A percentile compares a stretch with the other conserved stretches of the same genome.
Evolutionary conservation across 2,113 vertebrate genomes (phyloP).

Genomic region (Polypterus bichir): DNA sequence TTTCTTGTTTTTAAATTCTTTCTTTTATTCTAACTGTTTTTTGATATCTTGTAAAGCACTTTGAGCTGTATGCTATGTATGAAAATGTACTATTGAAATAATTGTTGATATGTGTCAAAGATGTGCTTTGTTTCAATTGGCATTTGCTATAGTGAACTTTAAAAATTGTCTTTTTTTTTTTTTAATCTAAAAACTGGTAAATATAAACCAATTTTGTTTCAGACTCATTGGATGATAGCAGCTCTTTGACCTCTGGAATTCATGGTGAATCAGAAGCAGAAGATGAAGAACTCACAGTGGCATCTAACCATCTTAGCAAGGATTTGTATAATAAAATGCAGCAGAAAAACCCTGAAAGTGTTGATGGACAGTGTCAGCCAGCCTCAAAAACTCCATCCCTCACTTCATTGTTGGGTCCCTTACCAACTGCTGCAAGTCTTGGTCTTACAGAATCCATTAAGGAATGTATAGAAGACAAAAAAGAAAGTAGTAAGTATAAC

Average conservation of each 20-base stretch:
- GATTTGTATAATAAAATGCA: constrained; percentile 62
- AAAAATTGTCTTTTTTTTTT: too few species aligned
- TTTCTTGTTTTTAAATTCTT: constrained; percentile 7
- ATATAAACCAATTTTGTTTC: constrained; percentile 6
- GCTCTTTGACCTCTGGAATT: constrained; percentile 34
- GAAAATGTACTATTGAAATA: too few species aligned
- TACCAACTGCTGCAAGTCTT: constrained; percentile 76
- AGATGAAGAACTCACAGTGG: constrained; percentile 72
- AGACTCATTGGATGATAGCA: constrained; percentile 54
- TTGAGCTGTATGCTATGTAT: too few species aligned
- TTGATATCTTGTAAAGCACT: too few species aligned
- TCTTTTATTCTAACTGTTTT: too few species aligned
- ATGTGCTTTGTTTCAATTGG: constrained; percentile 2
- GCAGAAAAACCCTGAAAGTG: constrained; percentile 28
- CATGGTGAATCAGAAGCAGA: constrained; percentile 54
- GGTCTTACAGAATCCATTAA: constrained; percentile 70
- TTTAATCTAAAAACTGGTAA: too few species aligned
- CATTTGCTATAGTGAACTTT: too few species aligned
- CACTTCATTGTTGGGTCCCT: constrained; percentile 68
- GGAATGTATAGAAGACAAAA: constrained; percentile 49
- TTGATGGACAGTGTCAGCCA: constrained; percentile 11
- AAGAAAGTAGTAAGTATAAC: constrained; percentile 60
- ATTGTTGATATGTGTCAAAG: too few species aligned
- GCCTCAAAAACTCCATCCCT: constrained; percentile 41
- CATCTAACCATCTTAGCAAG: constrained; percentile 73